Evolutionary conservation across 2,797 vertebrate species (phyloP).

Genomic region (Yasuhikotakia modesta): DNA sequence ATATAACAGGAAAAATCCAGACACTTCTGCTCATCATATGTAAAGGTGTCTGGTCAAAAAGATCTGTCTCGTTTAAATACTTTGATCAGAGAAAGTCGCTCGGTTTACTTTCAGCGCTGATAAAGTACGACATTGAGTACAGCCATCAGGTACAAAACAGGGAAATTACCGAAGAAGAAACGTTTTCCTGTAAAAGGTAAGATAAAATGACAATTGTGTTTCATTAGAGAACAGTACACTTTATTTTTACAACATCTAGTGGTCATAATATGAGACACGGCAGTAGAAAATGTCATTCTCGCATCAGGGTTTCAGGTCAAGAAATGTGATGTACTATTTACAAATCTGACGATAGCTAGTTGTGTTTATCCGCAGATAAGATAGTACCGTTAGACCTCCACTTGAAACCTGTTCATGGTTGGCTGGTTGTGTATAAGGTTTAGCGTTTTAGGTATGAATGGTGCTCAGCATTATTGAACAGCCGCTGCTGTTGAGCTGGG

Average conservation of each 20-base stretch:
- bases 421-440: not conserved
- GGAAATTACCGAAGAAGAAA: slow-evolving; percentile 26
- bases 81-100: not conserved
- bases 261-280: not conserved
- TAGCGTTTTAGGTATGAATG: not conserved
- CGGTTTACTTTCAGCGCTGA: not conserved
- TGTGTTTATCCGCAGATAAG: no score
- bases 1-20: slow-evolving; percentile 67
- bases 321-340: not conserved
- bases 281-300: not conserved
- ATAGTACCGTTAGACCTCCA: not conserved
- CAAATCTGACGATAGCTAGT: no score
- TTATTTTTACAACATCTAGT: no score
- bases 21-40: not conserved
- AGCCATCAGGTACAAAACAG: not conserved
- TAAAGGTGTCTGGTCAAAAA: not conserved
- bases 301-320: not conserved
- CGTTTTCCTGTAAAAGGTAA: slow-evolving; percentile 43
- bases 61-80: not conserved
- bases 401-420: not conserved
- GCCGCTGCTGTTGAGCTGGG: not conserved
- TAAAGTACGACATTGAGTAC: no score
- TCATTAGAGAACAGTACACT: not conserved
- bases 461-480: not conserved
- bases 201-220: not conserved